These are phyloP conservation scores for Sphaerodactylus townsendi DNA, from an alignment of 2,113 vertebrate species.

Conservation along the genomic window DNA sequence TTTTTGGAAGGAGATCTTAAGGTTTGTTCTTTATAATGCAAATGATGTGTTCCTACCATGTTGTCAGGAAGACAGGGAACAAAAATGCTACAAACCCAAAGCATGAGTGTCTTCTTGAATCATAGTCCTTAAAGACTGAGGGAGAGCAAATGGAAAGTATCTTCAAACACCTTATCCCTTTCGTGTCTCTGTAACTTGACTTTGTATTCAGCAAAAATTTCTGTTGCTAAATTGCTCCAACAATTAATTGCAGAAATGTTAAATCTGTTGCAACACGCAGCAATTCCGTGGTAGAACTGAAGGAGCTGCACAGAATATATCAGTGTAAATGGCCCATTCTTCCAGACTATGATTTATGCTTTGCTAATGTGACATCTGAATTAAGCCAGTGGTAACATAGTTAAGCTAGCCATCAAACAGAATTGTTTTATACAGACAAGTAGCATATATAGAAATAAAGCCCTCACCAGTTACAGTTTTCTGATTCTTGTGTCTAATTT, in stretches of 20 bases:
- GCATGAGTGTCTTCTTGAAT: not conserved
- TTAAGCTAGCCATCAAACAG: not conserved
- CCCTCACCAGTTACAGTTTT: not conserved
- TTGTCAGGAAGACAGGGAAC: constrained; percentile 10
- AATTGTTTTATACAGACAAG: not conserved
- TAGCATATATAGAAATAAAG: constrained; percentile 6
- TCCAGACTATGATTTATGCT: not conserved
- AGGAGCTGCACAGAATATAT: not conserved
- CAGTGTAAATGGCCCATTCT: not conserved
- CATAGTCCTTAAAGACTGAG: not conserved
- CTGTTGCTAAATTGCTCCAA: not conserved
- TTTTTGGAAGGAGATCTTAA: not conserved
- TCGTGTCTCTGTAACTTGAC: not conserved
- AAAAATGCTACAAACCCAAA: not conserved
- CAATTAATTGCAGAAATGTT: not conserved
- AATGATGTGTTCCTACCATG: not conserved
- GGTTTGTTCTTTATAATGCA: not conserved
- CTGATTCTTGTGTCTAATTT: not conserved
- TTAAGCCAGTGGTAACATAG: not conserved
- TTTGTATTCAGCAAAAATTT: not conserved
- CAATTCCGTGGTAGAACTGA: not conserved
- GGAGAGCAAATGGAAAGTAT: not conserved
- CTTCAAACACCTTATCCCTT: not conserved
- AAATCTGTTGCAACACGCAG: not conserved
- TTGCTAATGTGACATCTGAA: not conserved